Evolutionary conservation across 2,888 invertebrate genomes (phyloP), one percentile per base, ranked within the genome.

Genomic region (Dascillus cervinus): DNA sequence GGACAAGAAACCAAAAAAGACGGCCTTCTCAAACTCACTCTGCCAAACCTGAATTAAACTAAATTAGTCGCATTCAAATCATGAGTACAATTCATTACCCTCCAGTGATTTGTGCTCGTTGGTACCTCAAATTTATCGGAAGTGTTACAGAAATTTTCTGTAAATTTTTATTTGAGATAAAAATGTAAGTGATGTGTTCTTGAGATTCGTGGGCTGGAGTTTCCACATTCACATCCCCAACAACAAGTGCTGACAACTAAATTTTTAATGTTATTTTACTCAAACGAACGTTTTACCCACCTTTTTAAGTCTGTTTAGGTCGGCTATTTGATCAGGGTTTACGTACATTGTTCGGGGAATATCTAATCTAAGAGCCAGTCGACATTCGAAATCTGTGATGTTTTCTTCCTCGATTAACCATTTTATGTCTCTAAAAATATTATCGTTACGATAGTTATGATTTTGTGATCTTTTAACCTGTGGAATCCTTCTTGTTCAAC

Each of bases 81-180:
- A 13, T 2, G 11, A 28, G 14, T 28, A 22, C n/a, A 34, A 41
- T 43, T n/a, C n/a, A n/a, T 39, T 53, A 68, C 49, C 67, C 66
- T 35, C 68, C 65, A 34, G 60, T 56, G 22, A 66, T 61, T 37
- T 63, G 60, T 9, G 67, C 62, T 33, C 62, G 58, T 41, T 70
- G 70, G 44, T 71, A 71, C 14, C 71, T 49, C 32, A 69, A 56
- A 52, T 71, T 69, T 23, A 71, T 56, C 3, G 71, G 71, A 23
- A 70, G 41, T 10, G 47, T 53, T 8, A 67, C 39, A 9, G 47
- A 43, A n/a, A 61, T 49, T 36, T 53, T 56, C 3, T 56, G 49
- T 24, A 52, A 49, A 17, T 52, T 45, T 11, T 52, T 38, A 14
- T 47, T 42, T 20, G 53, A 48, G 24, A 65, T 43, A 44, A 53